Evolutionary conservation across 2,113 vertebrate species (phyloP), one percentile per base, ranked within the genome.

Genomic region (Chloropsis cyanopogon): DNA sequence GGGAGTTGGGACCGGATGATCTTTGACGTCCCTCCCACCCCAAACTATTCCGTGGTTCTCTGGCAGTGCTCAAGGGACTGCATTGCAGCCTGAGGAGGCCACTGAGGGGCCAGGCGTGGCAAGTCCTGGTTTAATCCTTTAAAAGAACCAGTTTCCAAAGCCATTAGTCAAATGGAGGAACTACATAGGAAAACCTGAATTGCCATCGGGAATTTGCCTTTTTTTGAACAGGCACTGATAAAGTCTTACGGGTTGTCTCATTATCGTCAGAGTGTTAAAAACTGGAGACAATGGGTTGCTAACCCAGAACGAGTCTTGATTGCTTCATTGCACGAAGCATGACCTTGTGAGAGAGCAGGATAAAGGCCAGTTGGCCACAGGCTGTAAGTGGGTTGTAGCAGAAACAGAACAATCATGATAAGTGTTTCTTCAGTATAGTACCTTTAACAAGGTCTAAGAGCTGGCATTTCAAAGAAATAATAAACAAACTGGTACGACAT

Each of bases 1-100:
- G 11, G 29, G 10, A 2, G 3, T 12, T 69, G 35, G 29, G 14
- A 41, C 29, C 54, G 41, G 35, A 5, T 54, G 21, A 19, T 54
- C 10, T 39, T 66, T 15, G 33, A 52, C 15, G 10, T 21, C 9
- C 53, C 25, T 49, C 44, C 41, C 35, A 23, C 13, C 18, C 41
- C 17, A 23, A 25, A 18, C 21, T 53, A 28, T 56, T 61, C 11
- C 15, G 8, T 24, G 35, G 20, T 37, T 90, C 24, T 6, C 0
- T 21, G 20, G 23, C 9, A 4, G 0, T 42, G 4, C 5, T 12
- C 4, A 2, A 2, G 47, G 42, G 20, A 12, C 12, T 19, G 18
- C 44, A 13, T 7, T 4, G 68, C 44, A 6, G 57, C 26, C 46
- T 10, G 23, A 35, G 77, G 9, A 17, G 37, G 31, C 7, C 37